A percentile compares a stretch with the other conserved stretches of the same genome.
phyloP scores from a whole-genome alignment of 2,888 invertebrate genomes.

The Cosmopolites sordidus region DNA sequence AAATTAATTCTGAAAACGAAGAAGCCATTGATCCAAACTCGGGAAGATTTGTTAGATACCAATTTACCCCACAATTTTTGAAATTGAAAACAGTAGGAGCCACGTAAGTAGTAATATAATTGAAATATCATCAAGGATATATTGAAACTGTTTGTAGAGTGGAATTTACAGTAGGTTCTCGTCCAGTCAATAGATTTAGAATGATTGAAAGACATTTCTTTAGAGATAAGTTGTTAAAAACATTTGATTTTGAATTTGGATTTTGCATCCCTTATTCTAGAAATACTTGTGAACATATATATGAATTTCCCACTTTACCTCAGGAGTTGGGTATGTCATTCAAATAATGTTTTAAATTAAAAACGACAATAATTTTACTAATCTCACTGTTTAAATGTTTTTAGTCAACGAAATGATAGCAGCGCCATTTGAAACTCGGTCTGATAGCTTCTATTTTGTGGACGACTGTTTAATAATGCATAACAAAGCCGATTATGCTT shows the following conservation, averaged over 20 bases:
- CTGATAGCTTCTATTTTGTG: slow-evolving; percentile 99
- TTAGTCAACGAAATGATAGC: slow-evolving; percentile 95
- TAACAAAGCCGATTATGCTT: slow-evolving; percentile 98
- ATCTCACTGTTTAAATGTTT: slow-evolving; percentile 34
- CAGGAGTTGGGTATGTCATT: slow-evolving; percentile 73
- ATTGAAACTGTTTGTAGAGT: slow-evolving; percentile 58
- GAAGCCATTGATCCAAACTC: slow-evolving; percentile 79
- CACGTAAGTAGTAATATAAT: slow-evolving; percentile 68
- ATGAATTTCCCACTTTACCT: slow-evolving; percentile 90
- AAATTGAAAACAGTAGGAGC: slow-evolving; percentile 95
- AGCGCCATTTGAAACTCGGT: slow-evolving; percentile 93
- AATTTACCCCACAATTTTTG: slow-evolving; percentile 96
- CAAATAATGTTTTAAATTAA: too few species aligned
- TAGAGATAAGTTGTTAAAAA: slow-evolving; percentile 86
- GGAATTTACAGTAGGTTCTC: slow-evolving; percentile 92
- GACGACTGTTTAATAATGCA: slow-evolving; percentile 97
- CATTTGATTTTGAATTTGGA: slow-evolving; percentile 99
- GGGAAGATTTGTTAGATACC: slow-evolving; percentile 96
- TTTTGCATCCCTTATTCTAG: slow-evolving; percentile 97
- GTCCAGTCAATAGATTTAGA: slow-evolving; percentile 90
- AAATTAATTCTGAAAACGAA: slow-evolving; percentile 46
- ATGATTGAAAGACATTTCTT: slow-evolving; percentile 99
- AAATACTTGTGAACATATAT: slow-evolving; percentile 98
- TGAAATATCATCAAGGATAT: not conserved
- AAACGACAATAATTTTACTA: slow-evolving; percentile 1